Evolutionary conservation across 2,888 invertebrate species (phyloP).

Genomic region (Graphium colonna): DNA sequence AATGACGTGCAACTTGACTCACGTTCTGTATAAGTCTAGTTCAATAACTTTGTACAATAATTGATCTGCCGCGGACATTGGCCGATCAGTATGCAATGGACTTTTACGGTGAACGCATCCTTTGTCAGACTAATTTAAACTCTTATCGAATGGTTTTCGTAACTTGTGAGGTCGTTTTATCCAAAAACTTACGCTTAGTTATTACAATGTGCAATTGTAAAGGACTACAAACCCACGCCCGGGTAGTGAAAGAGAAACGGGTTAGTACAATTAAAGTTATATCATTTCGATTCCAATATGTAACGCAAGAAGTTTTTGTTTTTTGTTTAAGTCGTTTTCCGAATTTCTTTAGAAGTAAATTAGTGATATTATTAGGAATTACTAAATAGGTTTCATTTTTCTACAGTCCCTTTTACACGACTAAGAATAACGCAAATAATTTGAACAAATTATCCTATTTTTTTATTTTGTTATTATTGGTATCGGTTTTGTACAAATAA

Average conservation of each 20-base stretch:
- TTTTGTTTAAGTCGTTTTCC: too few species aligned
- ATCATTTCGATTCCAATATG: too few species aligned
- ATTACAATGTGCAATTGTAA: conserved; percentile 42
- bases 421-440: too few species aligned
- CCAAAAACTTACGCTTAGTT: conserved; percentile 23
- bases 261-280: conserved; percentile 28
- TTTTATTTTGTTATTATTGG: too few species aligned
- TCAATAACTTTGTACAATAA: conserved; percentile 40
- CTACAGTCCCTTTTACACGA: too few species aligned
- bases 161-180: conserved; percentile 25
- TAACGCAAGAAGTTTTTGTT: too few species aligned
- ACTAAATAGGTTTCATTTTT: too few species aligned
- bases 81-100: conserved; percentile 42
- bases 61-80: conserved; percentile 41
- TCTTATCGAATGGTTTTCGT: conserved; percentile 28
- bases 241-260: conserved; percentile 33
- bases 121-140: conserved; percentile 13
- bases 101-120: conserved; percentile 38
- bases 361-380: too few species aligned
- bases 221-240: conserved; percentile 33
- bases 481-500: too few species aligned
- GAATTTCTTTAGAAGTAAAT: too few species aligned
- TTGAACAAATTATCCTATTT: too few species aligned
- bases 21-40: conserved; percentile 40
- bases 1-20: conserved; percentile 36